These are phyloP conservation scores for Cephalopterus ornatus DNA, from an alignment of 2,113 vertebrate species.

Conservation along the genomic window DNA sequence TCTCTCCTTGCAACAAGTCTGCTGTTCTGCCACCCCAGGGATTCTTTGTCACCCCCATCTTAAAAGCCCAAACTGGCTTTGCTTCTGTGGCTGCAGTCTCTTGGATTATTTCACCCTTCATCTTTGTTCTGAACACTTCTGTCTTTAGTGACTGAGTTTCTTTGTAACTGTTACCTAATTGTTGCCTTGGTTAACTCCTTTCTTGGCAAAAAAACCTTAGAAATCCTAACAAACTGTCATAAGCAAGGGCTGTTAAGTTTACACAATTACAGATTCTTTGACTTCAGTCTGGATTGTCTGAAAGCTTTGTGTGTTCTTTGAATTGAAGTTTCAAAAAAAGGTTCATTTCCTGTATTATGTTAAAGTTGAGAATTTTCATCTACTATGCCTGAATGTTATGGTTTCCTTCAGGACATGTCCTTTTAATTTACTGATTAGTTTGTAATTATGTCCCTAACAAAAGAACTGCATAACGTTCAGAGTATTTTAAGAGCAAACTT, in stretches of 20 bases:
- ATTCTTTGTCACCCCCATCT: background rate
- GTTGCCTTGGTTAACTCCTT: background rate
- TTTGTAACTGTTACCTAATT: background rate
- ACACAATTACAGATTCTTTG: background rate
- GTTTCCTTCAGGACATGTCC: background rate
- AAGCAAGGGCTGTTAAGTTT: background rate
- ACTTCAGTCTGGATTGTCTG: background rate
- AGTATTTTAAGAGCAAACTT: background rate
- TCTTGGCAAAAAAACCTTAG: background rate
- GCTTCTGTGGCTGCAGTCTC: background rate
- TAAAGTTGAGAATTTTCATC: background rate
- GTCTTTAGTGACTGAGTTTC: background rate
- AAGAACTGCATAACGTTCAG: background rate
- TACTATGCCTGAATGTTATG: background rate
- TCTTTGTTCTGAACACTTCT: background rate
- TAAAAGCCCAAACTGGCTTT: background rate
- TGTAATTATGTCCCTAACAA: background rate
- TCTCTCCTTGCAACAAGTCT: background rate
- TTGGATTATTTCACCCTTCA: background rate
- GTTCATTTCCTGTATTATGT: background rate
- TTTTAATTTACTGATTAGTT: background rate
- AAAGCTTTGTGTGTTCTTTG: background rate
- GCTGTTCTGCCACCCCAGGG: background rate
- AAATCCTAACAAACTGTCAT: background rate
- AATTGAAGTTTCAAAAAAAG: background rate